These are phyloP conservation scores for Idris sp. DNA, from an alignment of 1,140 invertebrate genomes.

Conservation along the genomic window DNA sequence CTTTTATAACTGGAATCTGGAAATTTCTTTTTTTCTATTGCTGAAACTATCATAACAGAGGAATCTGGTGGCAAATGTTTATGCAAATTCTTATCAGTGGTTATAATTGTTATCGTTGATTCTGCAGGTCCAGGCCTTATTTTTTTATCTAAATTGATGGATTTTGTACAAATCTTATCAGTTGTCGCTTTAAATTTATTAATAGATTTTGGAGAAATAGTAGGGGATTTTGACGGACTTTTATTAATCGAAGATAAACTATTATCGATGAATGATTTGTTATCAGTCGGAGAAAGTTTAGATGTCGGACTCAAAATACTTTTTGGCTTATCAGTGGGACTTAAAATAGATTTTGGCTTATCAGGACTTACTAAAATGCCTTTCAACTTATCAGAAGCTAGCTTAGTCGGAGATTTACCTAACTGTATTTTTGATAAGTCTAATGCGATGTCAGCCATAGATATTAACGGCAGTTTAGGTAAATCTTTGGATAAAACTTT, in stretches of 20 bases:
- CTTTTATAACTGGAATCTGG: too few relatives aligned
- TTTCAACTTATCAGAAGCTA: slow-evolving; percentile 68
- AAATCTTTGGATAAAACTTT: slow-evolving; percentile 67
- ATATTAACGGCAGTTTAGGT: slow-evolving; percentile 72
- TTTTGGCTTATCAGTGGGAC: slow-evolving; percentile 67
- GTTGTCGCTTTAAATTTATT: slow-evolving; percentile 60
- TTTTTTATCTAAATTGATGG: slow-evolving; percentile 70
- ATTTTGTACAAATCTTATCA: slow-evolving; percentile 63
- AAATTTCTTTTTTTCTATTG: slow-evolving; percentile 70
- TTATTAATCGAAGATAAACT: slow-evolving; percentile 66
- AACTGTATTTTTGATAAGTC: slow-evolving; percentile 71
- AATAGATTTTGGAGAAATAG: slow-evolving; percentile 62
- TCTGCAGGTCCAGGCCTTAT: slow-evolving; percentile 69
- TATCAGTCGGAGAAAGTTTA: slow-evolving; percentile 72
- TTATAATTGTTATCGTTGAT: slow-evolving; percentile 68
- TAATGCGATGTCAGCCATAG: slow-evolving; percentile 78
- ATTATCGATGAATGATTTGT: slow-evolving; percentile 58
- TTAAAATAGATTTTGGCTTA: slow-evolving; percentile 71
- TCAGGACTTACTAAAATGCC: slow-evolving; percentile 68
- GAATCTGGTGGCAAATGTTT: slow-evolving; percentile 70
- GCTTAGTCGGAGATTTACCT: slow-evolving; percentile 58
- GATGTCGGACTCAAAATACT: slow-evolving; percentile 68
- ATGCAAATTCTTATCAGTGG: slow-evolving; percentile 65
- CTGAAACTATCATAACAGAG: slow-evolving; percentile 71
- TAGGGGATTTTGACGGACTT: slow-evolving; percentile 66